Evolutionary conservation across 2,797 vertebrate genomes (phyloP), one percentile per base, ranked within the genome.

Genomic region (Lacerta bilineata): DNA sequence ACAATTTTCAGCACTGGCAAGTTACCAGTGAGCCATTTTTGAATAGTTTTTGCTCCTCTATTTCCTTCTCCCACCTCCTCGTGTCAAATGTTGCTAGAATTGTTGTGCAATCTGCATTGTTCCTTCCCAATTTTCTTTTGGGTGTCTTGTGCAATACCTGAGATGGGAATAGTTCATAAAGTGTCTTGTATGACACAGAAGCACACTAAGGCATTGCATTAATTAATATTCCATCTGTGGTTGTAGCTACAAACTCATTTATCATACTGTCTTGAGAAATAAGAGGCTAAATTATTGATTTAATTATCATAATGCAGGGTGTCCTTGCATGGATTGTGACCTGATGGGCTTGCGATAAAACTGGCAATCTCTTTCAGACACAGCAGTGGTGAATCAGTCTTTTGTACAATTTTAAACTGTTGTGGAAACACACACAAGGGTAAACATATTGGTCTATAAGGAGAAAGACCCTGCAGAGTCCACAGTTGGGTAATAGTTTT

Each of bases 221-320:
- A 91, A 92, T 96, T 93, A 95, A 92, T 94, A 95, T 95, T 93
- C 91, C 77, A 83, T 83, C 91, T 88, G 83, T 91, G 77, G 86
- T 27, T 80, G 77, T 87, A 91, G 77, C 89, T 92, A 43, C 86
- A 83, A 88, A 87, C 93, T 94, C 92, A 89, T 94, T 93, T 94
- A 89, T 94, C 89, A 90, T 91, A 94, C 93, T 85, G n/a, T 89
- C 93, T 66, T 72, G 61, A 93, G 87, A 90, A 94, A 88, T 80
- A 93, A 93, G 91, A 91, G 86, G 79, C 85, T 86, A 36, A 87
- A 92, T 92, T 93, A 91, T 91, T 88, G 91, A 94, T 95, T 89
- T 94, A 92, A 94, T 93, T 95, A 77, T 85, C 90, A 91, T 90
- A 80, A 91, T 90, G 84, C 83, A 91, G 72, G 87, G 80, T 84